Conservation (phyloP, 1,140 invertebrate genomes). For the Temnothorax longispinosus region DNA sequence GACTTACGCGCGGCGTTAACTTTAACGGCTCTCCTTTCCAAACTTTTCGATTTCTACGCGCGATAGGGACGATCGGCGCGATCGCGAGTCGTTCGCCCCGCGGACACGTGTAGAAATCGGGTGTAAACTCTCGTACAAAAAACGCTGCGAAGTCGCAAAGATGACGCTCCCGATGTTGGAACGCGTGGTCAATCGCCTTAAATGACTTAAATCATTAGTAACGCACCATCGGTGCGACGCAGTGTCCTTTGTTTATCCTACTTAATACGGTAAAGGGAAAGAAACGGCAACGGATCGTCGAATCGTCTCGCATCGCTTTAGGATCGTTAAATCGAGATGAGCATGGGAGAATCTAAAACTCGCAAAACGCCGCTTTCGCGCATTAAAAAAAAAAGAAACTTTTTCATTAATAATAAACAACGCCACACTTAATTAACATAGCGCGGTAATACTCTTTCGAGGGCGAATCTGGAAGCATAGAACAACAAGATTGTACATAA, state of each 20-base stretch:
- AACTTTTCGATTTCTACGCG: neutral
- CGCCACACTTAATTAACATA: neutral
- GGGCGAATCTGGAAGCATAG: neutral
- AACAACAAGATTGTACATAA: neutral
- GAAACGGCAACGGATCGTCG: constrained; percentile 32
- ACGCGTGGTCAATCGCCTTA: constrained; percentile 2
- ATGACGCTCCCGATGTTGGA: neutral
- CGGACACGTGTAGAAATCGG: neutral
- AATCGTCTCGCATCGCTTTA: constrained; percentile 16
- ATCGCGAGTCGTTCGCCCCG: neutral
- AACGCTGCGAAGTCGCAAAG: neutral
- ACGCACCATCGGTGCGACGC: neutral
- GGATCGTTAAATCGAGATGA: neutral
- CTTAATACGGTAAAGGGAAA: constrained; percentile 53
- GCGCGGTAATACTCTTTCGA: neutral
- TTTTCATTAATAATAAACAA: neutral
- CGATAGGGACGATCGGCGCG: neutral
- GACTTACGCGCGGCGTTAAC: neutral
- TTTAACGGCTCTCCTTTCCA: neutral
- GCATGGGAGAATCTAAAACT: neutral
- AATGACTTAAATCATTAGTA: neutral
- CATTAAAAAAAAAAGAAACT: neutral
- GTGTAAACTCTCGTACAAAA: constrained; percentile 34
- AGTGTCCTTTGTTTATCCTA: constrained; percentile 38
- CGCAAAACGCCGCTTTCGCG: neutral